These are phyloP conservation scores for Gymnoscopelus braueri DNA, from an alignment of 2,797 vertebrate species.

Conservation along the genomic window DNA sequence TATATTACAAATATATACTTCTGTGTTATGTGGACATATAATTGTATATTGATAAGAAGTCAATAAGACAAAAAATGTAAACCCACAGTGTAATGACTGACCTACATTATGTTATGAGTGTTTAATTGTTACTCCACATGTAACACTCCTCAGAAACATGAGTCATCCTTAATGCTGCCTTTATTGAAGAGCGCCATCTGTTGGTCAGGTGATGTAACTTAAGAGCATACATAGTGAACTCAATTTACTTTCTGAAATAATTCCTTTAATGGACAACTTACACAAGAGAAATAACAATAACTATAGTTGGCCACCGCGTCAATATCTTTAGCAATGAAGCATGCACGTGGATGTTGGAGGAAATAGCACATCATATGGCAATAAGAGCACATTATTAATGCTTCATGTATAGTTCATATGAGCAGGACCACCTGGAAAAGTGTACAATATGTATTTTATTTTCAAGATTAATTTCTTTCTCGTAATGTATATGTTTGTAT, in stretches of 20 bases:
- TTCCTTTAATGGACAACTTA: not conserved
- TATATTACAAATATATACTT: too few species aligned
- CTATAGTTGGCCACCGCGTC: not conserved
- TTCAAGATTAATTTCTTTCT: constrained; percentile 8
- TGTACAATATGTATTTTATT: constrained; percentile 46
- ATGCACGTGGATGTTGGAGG: not conserved
- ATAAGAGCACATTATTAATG: constrained; percentile 31
- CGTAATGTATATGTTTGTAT: constrained; percentile 42
- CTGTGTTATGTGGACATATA: too few species aligned
- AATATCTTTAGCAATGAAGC: constrained; percentile 14
- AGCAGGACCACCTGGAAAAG: constrained; percentile 26
- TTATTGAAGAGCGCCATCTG: constrained; percentile 22
- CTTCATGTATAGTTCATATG: constrained; percentile 35
- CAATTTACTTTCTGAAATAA: not conserved
- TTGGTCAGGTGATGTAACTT: constrained; percentile 30
- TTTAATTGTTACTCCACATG: not conserved
- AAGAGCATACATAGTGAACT: not conserved
- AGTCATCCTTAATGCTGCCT: too few species aligned
- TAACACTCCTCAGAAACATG: constrained; percentile 4
- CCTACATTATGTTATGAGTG: not conserved
- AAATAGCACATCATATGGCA: constrained; percentile 4
- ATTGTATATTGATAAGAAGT: not conserved
- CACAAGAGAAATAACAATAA: not conserved
- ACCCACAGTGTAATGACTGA: not conserved
- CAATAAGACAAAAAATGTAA: not conserved